A percentile compares a stretch with the other conserved stretches of the same genome.
These are phyloP conservation scores for Anneissia japonica DNA, from an alignment of 35 echinoderm and acorn worm genomes.

Conservation along the genomic window DNA sequence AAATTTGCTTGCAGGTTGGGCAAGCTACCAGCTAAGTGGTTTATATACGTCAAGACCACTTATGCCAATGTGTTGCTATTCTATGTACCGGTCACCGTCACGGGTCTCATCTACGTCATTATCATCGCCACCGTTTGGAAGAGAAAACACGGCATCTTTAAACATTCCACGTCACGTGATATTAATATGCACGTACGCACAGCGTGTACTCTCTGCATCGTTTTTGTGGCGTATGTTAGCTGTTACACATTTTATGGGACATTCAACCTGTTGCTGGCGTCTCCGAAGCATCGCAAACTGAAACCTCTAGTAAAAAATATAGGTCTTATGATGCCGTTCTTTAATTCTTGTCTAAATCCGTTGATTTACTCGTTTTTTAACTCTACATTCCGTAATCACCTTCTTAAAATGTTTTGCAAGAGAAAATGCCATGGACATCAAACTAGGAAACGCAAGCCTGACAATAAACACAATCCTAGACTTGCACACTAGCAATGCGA, in stretches of 20 bases:
- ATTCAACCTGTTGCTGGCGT: background rate
- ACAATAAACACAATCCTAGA: too few relatives aligned
- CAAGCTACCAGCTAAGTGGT: constrained; percentile 5
- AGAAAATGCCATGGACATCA: too few relatives aligned
- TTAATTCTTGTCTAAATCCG: constrained; percentile 5
- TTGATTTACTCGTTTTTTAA: background rate
- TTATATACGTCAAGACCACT: constrained; percentile 44
- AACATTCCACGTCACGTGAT: too few relatives aligned
- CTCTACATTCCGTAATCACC: background rate
- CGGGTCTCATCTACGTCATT: constrained; percentile 23
- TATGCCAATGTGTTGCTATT: constrained; percentile 53
- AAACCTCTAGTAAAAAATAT: too few relatives aligned
- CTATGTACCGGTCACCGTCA: constrained; percentile 44
- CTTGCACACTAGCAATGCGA: too few relatives aligned
- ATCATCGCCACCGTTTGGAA: constrained; percentile 34
- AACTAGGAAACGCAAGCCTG: too few relatives aligned
- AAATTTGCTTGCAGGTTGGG: constrained; percentile 35
- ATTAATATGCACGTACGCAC: background rate
- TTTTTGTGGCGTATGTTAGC: constrained; percentile 9
- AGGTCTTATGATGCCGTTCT: background rate
- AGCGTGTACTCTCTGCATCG: background rate
- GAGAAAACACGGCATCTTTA: background rate
- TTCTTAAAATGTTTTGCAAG: background rate
- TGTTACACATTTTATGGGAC: background rate
- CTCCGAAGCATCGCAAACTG: too few relatives aligned